Percentiles rank a stretch among this genome's conserved stretches.
phyloP scores from a whole-genome alignment of 2,888 invertebrate genomes.

The Teleiodes luculella region DNA sequence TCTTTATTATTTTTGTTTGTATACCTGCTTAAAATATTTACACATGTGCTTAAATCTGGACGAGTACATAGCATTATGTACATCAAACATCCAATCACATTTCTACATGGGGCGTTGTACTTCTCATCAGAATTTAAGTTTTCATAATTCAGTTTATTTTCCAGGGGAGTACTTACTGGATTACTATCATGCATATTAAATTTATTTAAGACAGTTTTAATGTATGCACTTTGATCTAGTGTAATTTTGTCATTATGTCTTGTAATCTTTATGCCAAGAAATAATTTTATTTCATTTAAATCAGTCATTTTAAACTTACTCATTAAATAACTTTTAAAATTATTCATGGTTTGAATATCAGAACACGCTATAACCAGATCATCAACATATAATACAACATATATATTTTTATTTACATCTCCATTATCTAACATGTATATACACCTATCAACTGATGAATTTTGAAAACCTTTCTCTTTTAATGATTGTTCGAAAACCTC shows the following conservation, averaged over 20 bases:
- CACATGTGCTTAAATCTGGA: slow-evolving; percentile 5
- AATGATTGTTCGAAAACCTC: slow-evolving; percentile 24
- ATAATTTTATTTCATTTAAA: slow-evolving; percentile 21
- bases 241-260: slow-evolving; percentile 8
- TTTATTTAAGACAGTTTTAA: slow-evolving; percentile 25
- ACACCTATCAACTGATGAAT: slow-evolving; percentile 24
- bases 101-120: slow-evolving; percentile 24
- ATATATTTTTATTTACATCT: slow-evolving; percentile 21
- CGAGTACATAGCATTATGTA: slow-evolving; percentile 13
- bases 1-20: not conserved
- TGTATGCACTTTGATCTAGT: slow-evolving; percentile 22
- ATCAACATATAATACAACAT: slow-evolving; percentile 21
- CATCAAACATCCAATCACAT: too few relatives aligned
- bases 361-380: not conserved
- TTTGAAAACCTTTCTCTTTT: slow-evolving; percentile 23
- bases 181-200: slow-evolving; percentile 29
- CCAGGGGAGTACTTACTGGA: slow-evolving; percentile 18
- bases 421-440: slow-evolving; percentile 22
- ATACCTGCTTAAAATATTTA: slow-evolving; percentile 25
- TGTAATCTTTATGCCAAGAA: slow-evolving; percentile 15
- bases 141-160: slow-evolving; percentile 16
- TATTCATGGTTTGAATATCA: slow-evolving; percentile 19
- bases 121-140: slow-evolving; percentile 19
- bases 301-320: slow-evolving; percentile 19
- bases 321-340: slow-evolving; percentile 15